Evolutionary conservation across 2,797 vertebrate species (phyloP).

Genomic region (Holocentrus rufus): DNA sequence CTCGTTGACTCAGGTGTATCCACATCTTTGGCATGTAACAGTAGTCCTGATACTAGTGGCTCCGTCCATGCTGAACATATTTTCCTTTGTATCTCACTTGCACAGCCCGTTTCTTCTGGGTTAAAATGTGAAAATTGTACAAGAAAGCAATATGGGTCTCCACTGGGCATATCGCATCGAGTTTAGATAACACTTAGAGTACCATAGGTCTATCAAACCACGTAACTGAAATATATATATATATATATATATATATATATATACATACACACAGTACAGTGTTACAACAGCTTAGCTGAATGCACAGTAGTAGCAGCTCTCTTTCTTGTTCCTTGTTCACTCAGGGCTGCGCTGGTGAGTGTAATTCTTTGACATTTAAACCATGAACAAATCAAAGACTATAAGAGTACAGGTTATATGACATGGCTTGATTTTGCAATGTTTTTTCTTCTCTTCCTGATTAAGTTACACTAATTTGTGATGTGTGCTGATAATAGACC

Average conservation of each 20-base stretch:
- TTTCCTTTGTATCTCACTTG: slow-evolving; percentile 20
- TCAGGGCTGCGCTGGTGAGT: slow-evolving; percentile 66
- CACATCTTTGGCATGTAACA: slow-evolving; percentile 22
- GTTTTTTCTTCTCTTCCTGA: neutral
- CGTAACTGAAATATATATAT: slow-evolving; percentile 39
- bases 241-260: slow-evolving; percentile 26
- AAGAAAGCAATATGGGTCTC: slow-evolving; percentile 7
- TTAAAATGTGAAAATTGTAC: slow-evolving; percentile 21
- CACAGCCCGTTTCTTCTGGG: slow-evolving; percentile 26
- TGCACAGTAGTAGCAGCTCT: slow-evolving; percentile 26
- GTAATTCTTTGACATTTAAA: slow-evolving; percentile 28
- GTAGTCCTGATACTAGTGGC: slow-evolving; percentile 11
- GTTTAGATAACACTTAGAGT: slow-evolving; percentile 38
- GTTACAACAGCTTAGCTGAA: slow-evolving; percentile 38
- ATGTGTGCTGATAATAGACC: neutral
- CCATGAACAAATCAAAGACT: slow-evolving; percentile 45
- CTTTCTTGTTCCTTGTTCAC: slow-evolving; percentile 52
- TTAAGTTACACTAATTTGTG: slow-evolving; percentile 18
- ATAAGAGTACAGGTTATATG: slow-evolving; percentile 24
- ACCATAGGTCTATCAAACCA: slow-evolving; percentile 46
- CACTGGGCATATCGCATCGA: slow-evolving; percentile 21
- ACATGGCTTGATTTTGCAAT: slow-evolving; percentile 4
- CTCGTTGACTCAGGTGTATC: slow-evolving; percentile 59
- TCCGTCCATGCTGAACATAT: slow-evolving; percentile 37
- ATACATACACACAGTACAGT: too few species aligned